These are phyloP conservation scores for Porphyrio hochstetteri DNA, from an alignment of 2,113 vertebrate species.

Conservation along the genomic window DNA sequence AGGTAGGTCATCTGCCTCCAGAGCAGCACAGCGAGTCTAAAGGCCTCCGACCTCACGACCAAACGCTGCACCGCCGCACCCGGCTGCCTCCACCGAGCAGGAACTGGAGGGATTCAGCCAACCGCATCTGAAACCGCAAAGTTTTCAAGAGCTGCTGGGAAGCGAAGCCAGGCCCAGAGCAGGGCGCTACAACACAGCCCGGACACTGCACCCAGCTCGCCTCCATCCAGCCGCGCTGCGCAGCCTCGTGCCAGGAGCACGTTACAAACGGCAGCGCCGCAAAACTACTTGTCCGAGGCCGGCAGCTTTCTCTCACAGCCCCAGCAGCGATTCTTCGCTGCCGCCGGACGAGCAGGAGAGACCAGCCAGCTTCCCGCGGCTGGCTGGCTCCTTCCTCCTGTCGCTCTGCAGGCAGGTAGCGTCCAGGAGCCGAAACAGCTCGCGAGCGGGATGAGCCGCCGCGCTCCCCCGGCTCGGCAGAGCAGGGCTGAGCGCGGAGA, in stretches of 20 bases:
- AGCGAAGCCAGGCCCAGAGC: neutral
- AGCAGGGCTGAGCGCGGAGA: neutral
- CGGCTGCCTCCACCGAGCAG: neutral
- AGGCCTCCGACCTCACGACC: neutral
- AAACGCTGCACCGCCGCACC: neutral
- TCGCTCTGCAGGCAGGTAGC: accelerated
- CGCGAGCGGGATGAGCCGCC: neutral
- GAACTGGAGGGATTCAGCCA: neutral
- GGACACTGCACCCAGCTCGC: neutral
- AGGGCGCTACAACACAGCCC: neutral
- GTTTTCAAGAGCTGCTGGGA: neutral
- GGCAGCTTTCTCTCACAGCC: neutral
- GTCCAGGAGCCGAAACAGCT: neutral
- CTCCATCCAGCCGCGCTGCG: neutral
- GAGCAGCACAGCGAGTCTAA: neutral
- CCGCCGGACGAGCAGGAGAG: accelerated
- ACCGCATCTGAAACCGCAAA: neutral
- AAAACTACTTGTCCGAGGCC: neutral
- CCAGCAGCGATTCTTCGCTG: neutral
- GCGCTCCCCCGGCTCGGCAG: neutral
- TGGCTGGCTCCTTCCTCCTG: neutral
- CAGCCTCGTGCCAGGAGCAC: neutral
- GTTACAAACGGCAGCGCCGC: neutral
- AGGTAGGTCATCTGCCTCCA: neutral
- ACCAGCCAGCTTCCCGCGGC: neutral